phyloP scores from a whole-genome alignment of 35 echinoderm and acorn worm genomes.

The Apostichopus californicus region DNA sequence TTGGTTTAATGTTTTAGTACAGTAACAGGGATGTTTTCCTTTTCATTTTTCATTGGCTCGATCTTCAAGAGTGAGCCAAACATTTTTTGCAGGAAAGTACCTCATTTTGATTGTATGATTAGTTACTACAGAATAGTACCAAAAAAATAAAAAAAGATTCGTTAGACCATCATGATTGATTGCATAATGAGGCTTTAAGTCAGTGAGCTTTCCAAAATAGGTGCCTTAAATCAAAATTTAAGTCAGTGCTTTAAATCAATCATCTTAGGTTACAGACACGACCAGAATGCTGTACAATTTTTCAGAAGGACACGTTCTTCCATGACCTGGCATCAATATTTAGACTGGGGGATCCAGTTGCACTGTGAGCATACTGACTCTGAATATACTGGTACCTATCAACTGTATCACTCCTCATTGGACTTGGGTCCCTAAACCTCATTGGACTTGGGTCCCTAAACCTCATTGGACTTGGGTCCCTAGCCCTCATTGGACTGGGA shows the following conservation, averaged over 20 bases:
- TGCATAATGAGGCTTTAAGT: too few relatives aligned
- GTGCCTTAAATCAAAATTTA: too few relatives aligned
- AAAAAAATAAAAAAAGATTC: too few relatives aligned
- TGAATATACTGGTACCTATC: not conserved
- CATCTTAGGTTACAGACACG: too few relatives aligned
- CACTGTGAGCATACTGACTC: not conserved
- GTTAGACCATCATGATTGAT: too few relatives aligned
- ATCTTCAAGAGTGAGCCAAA: too few relatives aligned
- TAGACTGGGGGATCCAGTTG: not conserved
- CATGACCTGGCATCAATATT: conserved; percentile 9
- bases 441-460: not conserved
- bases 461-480: conserved; percentile 26
- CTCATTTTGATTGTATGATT: not conserved
- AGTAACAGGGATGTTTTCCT: too few relatives aligned
- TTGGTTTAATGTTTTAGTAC: too few relatives aligned
- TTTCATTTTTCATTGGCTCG: too few relatives aligned
- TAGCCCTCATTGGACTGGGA: conserved; percentile 35
- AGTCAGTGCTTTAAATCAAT: too few relatives aligned
- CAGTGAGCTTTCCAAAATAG: too few relatives aligned
- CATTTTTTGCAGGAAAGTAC: not conserved
- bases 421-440: conserved; percentile 16
- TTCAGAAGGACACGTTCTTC: conserved; percentile 46
- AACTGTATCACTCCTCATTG: not conserved
- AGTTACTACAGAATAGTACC: too few relatives aligned
- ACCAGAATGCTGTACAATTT: not conserved